phyloP scores from a whole-genome alignment of 2,113 vertebrate genomes.

The Lipophrys pholis region DNA sequence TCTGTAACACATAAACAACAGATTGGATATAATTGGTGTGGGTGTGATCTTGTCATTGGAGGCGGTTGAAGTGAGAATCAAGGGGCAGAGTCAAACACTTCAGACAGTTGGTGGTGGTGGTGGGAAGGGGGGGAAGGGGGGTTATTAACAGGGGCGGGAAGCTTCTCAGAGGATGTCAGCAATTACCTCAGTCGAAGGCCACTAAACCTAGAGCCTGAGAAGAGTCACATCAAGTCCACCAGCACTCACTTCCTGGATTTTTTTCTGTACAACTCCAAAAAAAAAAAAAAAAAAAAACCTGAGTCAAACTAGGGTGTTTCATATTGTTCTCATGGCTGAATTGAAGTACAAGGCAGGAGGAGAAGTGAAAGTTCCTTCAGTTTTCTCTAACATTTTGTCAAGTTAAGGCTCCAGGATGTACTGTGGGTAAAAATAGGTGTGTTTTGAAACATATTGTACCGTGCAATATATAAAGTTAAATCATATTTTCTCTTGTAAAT shows the following conservation, averaged over 20 bases:
- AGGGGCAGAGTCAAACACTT: constrained; percentile 23
- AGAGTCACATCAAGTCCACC: neutral
- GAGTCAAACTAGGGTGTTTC: no score
- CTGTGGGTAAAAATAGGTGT: no score
- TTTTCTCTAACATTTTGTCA: no score
- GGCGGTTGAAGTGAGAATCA: constrained; percentile 25
- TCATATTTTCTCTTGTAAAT: no score
- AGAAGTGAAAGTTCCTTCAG: no score
- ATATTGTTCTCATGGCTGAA: no score
- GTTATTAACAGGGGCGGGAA: constrained; percentile 13
- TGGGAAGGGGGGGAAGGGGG: constrained; percentile 12
- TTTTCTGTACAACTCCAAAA: no score
- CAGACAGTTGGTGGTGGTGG: constrained; percentile 13
- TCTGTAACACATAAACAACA: constrained; percentile 37
- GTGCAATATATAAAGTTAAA: no score
- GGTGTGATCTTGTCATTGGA: constrained; percentile 38
- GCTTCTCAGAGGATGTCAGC: constrained; percentile 41
- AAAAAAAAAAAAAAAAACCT: no score
- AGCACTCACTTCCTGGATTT: neutral
- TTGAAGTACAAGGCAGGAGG: no score
- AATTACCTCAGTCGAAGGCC: constrained; percentile 35
- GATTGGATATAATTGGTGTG: constrained; percentile 55
- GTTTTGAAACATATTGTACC: no score
- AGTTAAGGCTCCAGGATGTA: no score
- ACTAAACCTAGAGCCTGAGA: neutral